Percentiles rank a stretch among this genome's conserved stretches.
phyloP scores from a whole-genome alignment of 2,888 invertebrate genomes.

The Eugnorisma glareosa region DNA sequence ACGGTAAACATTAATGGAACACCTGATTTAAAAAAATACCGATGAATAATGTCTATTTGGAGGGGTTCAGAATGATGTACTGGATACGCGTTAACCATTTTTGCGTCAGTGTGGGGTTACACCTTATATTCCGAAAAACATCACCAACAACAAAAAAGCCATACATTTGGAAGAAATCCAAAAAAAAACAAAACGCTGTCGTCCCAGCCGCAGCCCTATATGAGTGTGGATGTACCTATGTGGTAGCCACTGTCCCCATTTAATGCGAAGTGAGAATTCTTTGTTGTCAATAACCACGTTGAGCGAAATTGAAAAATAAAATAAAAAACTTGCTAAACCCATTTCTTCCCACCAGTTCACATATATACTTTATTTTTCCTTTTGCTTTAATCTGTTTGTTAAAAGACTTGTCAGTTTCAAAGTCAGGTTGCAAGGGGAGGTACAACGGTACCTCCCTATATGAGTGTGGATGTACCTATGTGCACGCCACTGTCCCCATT shows the following conservation, averaged over 20 bases:
- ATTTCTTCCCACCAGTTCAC: constrained; percentile 30
- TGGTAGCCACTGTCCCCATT: constrained; percentile 33
- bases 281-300: constrained; percentile 55
- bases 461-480: background rate
- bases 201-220: constrained; percentile 38
- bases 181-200: background rate
- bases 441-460: too few species aligned
- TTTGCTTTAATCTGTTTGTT: constrained; percentile 14
- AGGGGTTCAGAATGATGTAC: too few species aligned
- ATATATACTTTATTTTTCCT: constrained; percentile 3
- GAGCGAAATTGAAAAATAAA: constrained; percentile 47
- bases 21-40: too few species aligned
- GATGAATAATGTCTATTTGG: too few species aligned
- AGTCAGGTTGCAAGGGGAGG: background rate
- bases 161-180: background rate
- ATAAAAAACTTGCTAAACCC: constrained; percentile 33
- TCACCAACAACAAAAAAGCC: background rate
- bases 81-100: too few species aligned
- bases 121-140: background rate
- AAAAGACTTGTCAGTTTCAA: constrained; percentile 42
- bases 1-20: too few species aligned
- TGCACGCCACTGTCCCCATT: constrained; percentile 33
- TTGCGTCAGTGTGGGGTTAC: too few species aligned
- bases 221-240: background rate
- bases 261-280: constrained; percentile 47